These are phyloP conservation scores for Galleria mellonella DNA, from an alignment of 1,140 invertebrate genomes.

Conservation along the genomic window DNA sequence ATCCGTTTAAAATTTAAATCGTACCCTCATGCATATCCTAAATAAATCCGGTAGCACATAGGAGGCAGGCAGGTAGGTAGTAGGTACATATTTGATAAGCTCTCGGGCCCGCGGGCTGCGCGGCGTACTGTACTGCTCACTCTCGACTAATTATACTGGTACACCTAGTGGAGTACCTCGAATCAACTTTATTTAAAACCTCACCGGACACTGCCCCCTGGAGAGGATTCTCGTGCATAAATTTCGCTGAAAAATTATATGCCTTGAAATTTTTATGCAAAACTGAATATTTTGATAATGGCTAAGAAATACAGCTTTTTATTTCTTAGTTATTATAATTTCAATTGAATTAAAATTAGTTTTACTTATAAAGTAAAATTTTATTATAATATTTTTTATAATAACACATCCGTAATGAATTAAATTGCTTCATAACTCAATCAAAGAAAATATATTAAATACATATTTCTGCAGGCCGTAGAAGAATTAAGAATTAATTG, in stretches of 20 bases:
- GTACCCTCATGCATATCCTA: slow-evolving; percentile 73
- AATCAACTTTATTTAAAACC: slow-evolving; percentile 47
- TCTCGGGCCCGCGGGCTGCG: slow-evolving; percentile 31
- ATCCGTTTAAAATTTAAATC: slow-evolving; percentile 74
- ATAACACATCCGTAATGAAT: no score
- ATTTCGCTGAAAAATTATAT: slow-evolving; percentile 4
- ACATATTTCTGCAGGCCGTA: no score
- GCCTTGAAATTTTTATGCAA: neutral
- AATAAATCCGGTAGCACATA: slow-evolving; percentile 65
- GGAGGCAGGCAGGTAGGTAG: slow-evolving; percentile 55
- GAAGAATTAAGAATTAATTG: no score
- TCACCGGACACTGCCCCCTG: slow-evolving; percentile 15
- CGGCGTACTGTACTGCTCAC: slow-evolving; percentile 37
- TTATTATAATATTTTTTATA: no score
- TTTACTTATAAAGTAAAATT: no score
- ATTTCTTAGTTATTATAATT: no score
- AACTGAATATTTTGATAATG: no score
- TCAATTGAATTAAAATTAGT: no score
- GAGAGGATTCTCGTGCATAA: neutral
- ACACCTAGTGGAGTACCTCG: slow-evolving; percentile 28
- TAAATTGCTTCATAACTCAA: no score
- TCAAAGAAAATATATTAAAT: no score
- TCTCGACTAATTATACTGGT: slow-evolving; percentile 57
- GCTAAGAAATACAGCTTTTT: no score
- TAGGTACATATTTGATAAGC: slow-evolving; percentile 73